These are phyloP conservation scores for Sardinella longiceps DNA, from an alignment of 2,797 vertebrate species.

Conservation along the genomic window DNA sequence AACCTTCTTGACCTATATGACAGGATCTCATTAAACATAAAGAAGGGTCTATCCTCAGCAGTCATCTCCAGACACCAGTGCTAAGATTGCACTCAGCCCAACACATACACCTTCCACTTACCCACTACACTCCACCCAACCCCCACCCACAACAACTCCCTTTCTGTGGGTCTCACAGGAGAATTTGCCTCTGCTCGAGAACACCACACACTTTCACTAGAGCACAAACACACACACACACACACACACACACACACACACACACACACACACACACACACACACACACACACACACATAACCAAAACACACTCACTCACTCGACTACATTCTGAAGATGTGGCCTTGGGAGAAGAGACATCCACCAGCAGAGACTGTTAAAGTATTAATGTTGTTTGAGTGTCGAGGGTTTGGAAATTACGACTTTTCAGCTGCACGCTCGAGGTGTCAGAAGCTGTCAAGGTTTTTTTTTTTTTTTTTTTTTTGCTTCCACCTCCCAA, in stretches of 20 bases:
- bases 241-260: neutral
- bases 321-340: neutral
- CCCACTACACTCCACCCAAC: neutral
- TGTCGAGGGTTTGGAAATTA: neutral
- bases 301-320: neutral
- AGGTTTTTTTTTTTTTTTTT: neutral
- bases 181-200: neutral
- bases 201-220: neutral
- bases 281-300: neutral
- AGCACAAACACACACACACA: neutral
- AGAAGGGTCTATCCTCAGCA: neutral
- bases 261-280: neutral
- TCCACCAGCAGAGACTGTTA: neutral
- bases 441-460: neutral
- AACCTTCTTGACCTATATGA: slow-evolving; percentile 4
- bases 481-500: too few relatives aligned
- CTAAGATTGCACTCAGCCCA: neutral
- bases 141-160: neutral
- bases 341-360: neutral
- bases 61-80: neutral
- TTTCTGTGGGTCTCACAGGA: neutral
- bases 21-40: slow-evolving; percentile 10
- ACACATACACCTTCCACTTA: neutral
- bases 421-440: neutral
- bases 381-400: slow-evolving; percentile 5